Conservation (phyloP, 1,140 invertebrate genomes). For the Trinorchestia longiramus region DNA sequence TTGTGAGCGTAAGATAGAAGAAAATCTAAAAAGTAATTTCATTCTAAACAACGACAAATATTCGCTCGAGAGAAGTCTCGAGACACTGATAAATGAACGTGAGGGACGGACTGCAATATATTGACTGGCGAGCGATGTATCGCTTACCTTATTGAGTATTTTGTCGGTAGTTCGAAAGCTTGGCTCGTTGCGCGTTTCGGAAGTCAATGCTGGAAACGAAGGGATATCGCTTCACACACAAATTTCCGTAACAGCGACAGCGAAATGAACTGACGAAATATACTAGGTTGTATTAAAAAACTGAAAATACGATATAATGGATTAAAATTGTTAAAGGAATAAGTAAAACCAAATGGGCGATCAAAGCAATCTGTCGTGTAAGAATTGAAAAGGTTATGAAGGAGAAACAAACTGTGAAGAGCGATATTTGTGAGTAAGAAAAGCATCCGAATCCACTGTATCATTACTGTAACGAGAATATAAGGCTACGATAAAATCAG, state of each 20-base stretch:
- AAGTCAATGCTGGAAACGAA: constrained; percentile 36
- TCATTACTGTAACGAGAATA: neutral
- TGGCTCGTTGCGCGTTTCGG: constrained; percentile 7
- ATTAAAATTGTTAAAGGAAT: neutral
- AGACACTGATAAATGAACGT: constrained; percentile 33
- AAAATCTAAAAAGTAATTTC: constrained; percentile 1
- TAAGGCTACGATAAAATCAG: neutral
- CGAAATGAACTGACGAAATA: neutral
- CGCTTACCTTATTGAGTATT: constrained; percentile 51
- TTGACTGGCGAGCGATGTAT: constrained; percentile 47
- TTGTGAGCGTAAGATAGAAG: neutral
- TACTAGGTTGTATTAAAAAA: neutral
- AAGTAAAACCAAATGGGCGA: neutral
- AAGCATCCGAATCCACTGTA: neutral
- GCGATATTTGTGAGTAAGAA: neutral
- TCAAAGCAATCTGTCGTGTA: neutral
- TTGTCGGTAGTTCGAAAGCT: constrained; percentile 43
- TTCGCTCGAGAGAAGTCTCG: neutral
- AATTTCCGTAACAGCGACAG: neutral
- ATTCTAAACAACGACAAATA: constrained; percentile 30
- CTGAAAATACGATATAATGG: neutral
- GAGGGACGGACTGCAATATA: constrained; percentile 22
- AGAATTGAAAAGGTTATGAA: neutral
- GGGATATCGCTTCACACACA: neutral
- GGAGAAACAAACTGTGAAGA: neutral